phyloP scores from a whole-genome alignment of 2,888 invertebrate species.

The Heliconius erato region DNA sequence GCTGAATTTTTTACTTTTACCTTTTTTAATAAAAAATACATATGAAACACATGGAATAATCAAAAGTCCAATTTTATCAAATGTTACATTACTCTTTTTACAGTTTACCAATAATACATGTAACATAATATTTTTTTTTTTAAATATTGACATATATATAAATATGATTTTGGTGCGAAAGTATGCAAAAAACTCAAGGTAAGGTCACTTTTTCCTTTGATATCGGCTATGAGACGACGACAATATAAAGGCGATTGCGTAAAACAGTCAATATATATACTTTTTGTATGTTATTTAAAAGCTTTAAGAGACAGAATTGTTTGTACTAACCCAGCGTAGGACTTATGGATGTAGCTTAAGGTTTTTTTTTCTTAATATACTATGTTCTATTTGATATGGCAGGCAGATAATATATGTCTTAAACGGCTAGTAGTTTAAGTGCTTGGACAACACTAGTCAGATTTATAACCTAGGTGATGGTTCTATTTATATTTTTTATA shows the following conservation, averaged over 20 bases:
- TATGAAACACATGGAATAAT: not conserved
- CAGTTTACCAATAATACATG: no score
- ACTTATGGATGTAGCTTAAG: slow-evolving; percentile 12
- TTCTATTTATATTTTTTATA: slow-evolving; percentile 26
- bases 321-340: not conserved
- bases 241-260: not conserved
- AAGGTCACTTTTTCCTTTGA: slow-evolving; percentile 24
- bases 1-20: not conserved
- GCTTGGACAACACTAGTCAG: not conserved
- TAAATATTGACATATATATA: not conserved
- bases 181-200: not conserved
- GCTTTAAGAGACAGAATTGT: slow-evolving; percentile 31
- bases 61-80: no score
- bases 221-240: not conserved
- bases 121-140: no score
- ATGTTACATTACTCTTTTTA: no score
- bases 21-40: not conserved
- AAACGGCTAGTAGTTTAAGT: slow-evolving; percentile 1
- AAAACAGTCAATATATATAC: not conserved
- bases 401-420: not conserved
- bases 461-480: not conserved
- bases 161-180: not conserved
- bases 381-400: not conserved
- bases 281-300: slow-evolving; percentile 1
- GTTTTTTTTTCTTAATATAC: not conserved